Evolutionary conservation across 2,797 vertebrate genomes (phyloP).

Genomic region (Valencia hispanica): DNA sequence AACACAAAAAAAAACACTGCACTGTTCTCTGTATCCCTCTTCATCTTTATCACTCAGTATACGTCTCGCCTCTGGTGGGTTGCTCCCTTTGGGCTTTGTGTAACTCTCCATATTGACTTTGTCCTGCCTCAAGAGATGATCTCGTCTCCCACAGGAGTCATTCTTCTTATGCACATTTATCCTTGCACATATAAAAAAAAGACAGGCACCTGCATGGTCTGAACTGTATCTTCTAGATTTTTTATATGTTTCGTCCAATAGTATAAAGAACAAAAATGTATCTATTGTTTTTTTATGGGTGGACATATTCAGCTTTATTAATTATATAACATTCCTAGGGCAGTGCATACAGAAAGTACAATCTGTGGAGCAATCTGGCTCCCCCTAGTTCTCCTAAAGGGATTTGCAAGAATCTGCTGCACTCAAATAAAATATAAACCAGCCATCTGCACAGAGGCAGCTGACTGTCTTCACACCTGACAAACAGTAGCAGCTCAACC

Average conservation of each 20-base stretch:
- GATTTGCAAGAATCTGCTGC: not conserved
- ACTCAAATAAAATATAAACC: conserved; percentile 1
- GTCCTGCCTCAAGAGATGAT: conserved; percentile 66
- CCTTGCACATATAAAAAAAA: conserved; percentile 8
- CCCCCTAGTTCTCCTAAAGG: not conserved
- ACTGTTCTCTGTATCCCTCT: conserved; percentile 21
- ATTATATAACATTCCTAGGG: not conserved
- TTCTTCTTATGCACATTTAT: conserved; percentile 45
- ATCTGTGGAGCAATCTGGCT: not conserved
- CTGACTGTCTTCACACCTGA: not conserved
- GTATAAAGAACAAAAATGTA: not conserved
- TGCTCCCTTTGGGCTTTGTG: conserved; percentile 59
- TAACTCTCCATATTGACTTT: conserved; percentile 74
- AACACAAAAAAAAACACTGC: not conserved
- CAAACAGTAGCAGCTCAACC: not conserved
- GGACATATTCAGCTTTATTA: not conserved
- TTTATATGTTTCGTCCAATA: not conserved
- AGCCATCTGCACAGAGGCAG: not conserved
- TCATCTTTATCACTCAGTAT: conserved; percentile 46
- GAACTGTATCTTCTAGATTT: not conserved
- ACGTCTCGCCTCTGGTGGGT: conserved; percentile 63
- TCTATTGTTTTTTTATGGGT: not conserved
- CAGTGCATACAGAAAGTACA: not conserved
- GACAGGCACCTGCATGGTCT: not conserved
- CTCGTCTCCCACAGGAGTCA: conserved; percentile 57